Evolutionary conservation across 1,140 invertebrate species (phyloP).

Genomic region (Halictus rubicundus): DNA sequence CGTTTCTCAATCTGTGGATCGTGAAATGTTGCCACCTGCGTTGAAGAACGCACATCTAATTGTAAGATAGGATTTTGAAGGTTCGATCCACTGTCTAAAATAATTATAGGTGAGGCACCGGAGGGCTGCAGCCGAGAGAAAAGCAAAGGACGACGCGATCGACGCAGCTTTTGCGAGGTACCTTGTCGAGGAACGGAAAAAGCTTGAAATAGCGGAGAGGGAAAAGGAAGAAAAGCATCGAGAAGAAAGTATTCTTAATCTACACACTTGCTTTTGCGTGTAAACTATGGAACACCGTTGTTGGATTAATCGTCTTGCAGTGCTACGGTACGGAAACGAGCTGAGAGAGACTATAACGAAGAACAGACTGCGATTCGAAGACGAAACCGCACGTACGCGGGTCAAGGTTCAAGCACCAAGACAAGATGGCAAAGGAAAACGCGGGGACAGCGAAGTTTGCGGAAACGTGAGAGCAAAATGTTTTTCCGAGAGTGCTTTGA

Average conservation of each 20-base stretch:
- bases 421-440: not conserved
- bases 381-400: not conserved
- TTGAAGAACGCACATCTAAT: too few species aligned
- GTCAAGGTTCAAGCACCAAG: too few species aligned
- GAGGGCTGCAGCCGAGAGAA: not conserved
- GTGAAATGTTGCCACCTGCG: too few species aligned
- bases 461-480: not conserved
- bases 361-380: not conserved
- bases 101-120: constrained; percentile 5
- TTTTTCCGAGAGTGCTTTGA: not conserved
- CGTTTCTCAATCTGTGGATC: too few species aligned
- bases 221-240: not conserved
- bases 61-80: too few species aligned
- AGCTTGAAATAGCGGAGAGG: not conserved
- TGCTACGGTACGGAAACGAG: constrained; percentile 8
- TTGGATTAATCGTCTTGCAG: not conserved
- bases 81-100: too few species aligned
- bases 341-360: constrained; percentile 6
- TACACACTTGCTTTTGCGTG: too few species aligned
- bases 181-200: constrained; percentile 12
- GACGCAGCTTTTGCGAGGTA: constrained; percentile 17
- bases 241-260: not conserved
- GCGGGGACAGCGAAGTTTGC: not conserved
- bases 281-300: not conserved
- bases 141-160: constrained; percentile 17